Evolutionary conservation across 1,140 invertebrate species (phyloP), one percentile per base, ranked within the genome.

Genomic region (Sinonovacula constricta): DNA sequence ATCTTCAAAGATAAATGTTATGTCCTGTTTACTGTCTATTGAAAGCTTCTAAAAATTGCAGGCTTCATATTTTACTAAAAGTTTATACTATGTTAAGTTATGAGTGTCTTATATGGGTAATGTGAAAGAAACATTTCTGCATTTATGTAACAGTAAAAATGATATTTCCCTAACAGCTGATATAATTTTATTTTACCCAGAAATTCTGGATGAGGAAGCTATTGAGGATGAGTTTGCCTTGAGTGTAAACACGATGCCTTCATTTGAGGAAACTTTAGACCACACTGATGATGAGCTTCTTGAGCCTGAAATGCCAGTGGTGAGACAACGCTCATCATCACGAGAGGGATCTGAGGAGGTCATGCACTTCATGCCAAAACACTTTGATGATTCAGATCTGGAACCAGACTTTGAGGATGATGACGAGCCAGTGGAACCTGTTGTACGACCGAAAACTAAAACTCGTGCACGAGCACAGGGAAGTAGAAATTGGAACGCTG

Each of bases 251-350:
- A 57, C 80, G 59, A 86, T 88, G 86, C 87, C 87, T 15, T 88
- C 87, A 10, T 84, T 87, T 70, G 86, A 85, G 74, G 87, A 88
- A 36, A 54, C 63, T 22, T 77, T 88, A 22, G 87, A 88, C 69
- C 79, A 87, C 39, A 87, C 85, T 14, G 86, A 87, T 70, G 87
- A 88, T 77, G 87, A 88, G 51, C 28, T 85, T 14, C 57, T 74
- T 0, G 79, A 75, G 53, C 65, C 72, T n/a, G 69, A 68, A 12
- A n/a, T n/a, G n/a, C 57, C 54, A 12, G 74, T 31, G 10, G 31
- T 51, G 30, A 60, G 18, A 34, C 12, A 28, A 56, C n/a, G n/a
- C n/a, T n/a, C n/a, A n/a, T n/a, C n/a, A n/a, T 22, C 66, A 51
- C 71, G 66, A 45, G 62, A 71, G 18, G 71, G 51, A 36, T 39